Percentiles rank a stretch among this genome's conserved stretches.
Evolutionary conservation across 2,888 invertebrate genomes (phyloP).

Genomic region (Cephonodes hylas): DNA sequence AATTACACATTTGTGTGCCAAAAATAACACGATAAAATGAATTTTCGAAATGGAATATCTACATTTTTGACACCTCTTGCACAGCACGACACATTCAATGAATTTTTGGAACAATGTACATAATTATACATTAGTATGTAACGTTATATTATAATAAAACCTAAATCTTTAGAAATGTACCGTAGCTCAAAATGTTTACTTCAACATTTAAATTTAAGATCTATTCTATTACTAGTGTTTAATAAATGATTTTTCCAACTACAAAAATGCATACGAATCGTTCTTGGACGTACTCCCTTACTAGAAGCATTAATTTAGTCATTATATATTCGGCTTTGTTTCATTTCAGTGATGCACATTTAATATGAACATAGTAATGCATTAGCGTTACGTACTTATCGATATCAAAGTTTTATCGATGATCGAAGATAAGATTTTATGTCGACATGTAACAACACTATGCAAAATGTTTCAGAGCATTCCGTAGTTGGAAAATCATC

Average conservation of each 20-base stretch:
- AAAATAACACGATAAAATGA: conserved; percentile 38
- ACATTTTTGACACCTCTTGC: conserved; percentile 40
- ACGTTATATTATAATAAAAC: conserved; percentile 44
- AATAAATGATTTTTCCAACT: conserved; percentile 29
- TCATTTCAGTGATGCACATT: no score
- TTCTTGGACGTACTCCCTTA: not conserved
- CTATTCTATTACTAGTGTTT: conserved; percentile 54
- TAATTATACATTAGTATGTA: conserved; percentile 65
- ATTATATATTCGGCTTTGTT: no score
- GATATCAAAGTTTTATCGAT: not conserved
- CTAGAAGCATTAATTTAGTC: not conserved
- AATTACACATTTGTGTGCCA: conserved; percentile 65
- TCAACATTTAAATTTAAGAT: conserved; percentile 62
- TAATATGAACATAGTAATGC: no score
- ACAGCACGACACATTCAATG: conserved; percentile 45
- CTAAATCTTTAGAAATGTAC: conserved; percentile 61
- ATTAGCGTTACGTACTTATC: not conserved
- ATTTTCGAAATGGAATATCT: conserved; percentile 27
- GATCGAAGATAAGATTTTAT: conserved; percentile 11
- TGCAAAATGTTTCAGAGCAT: conserved; percentile 19
- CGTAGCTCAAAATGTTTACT: conserved; percentile 73
- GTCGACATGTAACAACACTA: not conserved
- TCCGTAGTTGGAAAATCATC: conserved; percentile 53
- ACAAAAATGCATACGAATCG: conserved; percentile 9
- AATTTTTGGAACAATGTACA: conserved; percentile 76